Base-by-base conservation (phyloP, 2,797 vertebrate genomes). In the Trachops cirrhosus region DNA sequence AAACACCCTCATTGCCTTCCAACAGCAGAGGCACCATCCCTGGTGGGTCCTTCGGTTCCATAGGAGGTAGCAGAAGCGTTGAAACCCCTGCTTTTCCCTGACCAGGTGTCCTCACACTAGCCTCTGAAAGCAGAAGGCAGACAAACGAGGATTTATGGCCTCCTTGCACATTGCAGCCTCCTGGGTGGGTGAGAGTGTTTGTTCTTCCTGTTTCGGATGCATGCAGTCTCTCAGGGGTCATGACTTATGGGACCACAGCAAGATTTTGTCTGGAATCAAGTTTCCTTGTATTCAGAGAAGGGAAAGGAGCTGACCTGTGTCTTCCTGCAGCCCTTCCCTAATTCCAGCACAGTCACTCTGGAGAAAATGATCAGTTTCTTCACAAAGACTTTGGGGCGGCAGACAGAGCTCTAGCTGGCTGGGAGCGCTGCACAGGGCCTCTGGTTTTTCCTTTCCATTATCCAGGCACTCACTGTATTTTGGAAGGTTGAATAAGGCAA, bases 401-500 rank as follows among this genome's bases (percentile, higher is more conserved):
- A 26, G 52, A 67, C 16, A 4, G 95, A 24, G 82, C 87, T 8
- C 74, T 8, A 59, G 34, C 86, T 41, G 79, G 73, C 95, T 52
- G 1, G 0, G 48, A 96, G 95, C 50, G 1, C 24, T 15, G 14
- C 85, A 3, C 14, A 2, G 46, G 85, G 91, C 50, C 64, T 16
- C 97, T 88, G 88, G 34, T 67, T 54, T 62, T 54, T 19, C 80
- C 74, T 62, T 62, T 67, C 67, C 94, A 37, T 96, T 95, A 95
- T 59, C 87, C 83, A 96, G 94, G 85, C 88, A 5, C 64, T 19
- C 41, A 0, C 11, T 52, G n/a, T 37, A 67, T 50, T 88, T 54
- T 41, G 85, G 82, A 96, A 80, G 50, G 94, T 57, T 82, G 90
- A 93, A 79, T 48, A n/a, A 46, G 46, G 93, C 85, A 77, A 90